These are phyloP conservation scores for Pardalotus punctatus DNA, from an alignment of 2,113 vertebrate species.

Conservation along the genomic window DNA sequence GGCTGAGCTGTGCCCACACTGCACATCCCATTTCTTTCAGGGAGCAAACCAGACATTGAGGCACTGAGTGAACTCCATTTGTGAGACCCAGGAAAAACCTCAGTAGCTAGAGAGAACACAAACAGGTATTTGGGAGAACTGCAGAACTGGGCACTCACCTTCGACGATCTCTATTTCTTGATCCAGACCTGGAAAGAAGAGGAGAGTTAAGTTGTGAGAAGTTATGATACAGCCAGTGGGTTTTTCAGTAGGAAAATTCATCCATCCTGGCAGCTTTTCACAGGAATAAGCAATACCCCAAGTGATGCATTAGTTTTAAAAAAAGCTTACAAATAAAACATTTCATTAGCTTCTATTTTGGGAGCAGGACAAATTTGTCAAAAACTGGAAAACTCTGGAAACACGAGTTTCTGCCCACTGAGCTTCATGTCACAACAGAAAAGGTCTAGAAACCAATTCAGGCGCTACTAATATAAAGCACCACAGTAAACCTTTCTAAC, in stretches of 20 bases:
- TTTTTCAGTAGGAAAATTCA: neutral
- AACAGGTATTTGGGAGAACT: neutral
- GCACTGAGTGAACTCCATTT: neutral
- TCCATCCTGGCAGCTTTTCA: neutral
- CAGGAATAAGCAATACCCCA: neutral
- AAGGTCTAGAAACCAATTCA: neutral
- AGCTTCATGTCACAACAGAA: neutral
- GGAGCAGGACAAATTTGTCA: neutral
- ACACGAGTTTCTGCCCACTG: neutral
- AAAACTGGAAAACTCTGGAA: neutral
- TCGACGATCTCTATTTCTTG: slow-evolving; percentile 87
- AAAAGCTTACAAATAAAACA: neutral
- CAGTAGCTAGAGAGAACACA: neutral
- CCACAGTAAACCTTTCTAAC: neutral
- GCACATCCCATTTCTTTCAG: neutral
- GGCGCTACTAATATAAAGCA: neutral
- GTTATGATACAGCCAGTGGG: neutral
- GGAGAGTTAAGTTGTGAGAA: neutral
- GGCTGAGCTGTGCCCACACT: neutral
- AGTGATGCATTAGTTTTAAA: neutral
- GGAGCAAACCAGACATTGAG: neutral
- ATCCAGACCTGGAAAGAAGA: slow-evolving; percentile 82
- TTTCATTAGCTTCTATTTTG: neutral
- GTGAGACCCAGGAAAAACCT: neutral
- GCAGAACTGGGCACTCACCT: slow-evolving; percentile 54